Evolutionary conservation across 2,888 invertebrate genomes (phyloP).

Genomic region (Lasius fuliginosus): DNA sequence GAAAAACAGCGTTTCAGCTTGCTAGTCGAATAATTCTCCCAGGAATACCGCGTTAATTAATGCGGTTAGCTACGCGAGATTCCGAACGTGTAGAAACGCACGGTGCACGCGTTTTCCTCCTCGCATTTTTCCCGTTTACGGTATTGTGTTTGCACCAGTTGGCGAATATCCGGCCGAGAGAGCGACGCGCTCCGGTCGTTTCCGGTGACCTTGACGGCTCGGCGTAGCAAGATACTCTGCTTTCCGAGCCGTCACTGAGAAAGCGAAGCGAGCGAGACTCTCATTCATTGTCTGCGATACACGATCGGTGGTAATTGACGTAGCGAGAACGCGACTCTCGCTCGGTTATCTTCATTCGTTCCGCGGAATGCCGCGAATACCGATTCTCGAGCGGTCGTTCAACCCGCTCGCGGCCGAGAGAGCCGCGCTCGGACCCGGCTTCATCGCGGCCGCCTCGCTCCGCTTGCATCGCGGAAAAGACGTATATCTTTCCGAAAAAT

Average conservation of each 20-base stretch:
- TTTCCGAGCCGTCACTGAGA: constrained; percentile 34
- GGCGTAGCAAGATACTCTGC: constrained; percentile 17
- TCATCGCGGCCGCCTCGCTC: constrained; percentile 3
- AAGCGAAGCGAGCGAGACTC: constrained; percentile 55
- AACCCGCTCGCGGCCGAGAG: constrained; percentile 61
- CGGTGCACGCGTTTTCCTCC: not conserved
- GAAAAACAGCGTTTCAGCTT: not conserved
- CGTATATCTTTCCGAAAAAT: constrained; percentile 43
- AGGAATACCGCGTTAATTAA: constrained; percentile 18
- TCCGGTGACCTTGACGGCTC: constrained; percentile 70
- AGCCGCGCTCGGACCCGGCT: constrained; percentile 35
- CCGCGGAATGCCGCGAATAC: constrained; percentile 77
- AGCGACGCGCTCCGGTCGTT: constrained; percentile 35
- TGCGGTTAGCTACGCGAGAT: not conserved
- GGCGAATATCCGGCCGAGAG: constrained; percentile 25
- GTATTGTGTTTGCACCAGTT: constrained; percentile 31
- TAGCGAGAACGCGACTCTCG: constrained; percentile 52
- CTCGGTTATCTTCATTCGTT: constrained; percentile 77
- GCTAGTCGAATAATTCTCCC: not conserved
- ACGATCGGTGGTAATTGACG: constrained; percentile 66
- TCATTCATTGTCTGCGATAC: constrained; percentile 68
- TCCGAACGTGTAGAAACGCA: not conserved
- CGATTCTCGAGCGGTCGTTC: constrained; percentile 77
- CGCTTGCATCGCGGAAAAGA: constrained; percentile 62
- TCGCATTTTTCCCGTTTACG: constrained; percentile 37